phyloP scores from a whole-genome alignment of 2,113 vertebrate species.

The Microcebus ravelobensis region DNA sequence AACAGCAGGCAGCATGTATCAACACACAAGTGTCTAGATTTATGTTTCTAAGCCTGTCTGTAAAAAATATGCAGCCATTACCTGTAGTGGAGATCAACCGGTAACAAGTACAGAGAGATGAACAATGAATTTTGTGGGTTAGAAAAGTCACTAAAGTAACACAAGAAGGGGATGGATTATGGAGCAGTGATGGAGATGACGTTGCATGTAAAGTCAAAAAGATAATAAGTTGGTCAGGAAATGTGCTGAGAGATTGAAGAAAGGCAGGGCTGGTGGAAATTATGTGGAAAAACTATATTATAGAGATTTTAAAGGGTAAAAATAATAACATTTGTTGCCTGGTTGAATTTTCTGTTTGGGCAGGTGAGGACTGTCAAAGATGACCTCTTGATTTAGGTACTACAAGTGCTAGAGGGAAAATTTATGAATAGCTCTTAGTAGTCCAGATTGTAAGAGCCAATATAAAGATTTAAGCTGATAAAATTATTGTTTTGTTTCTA shows the following conservation, averaged over 20 bases:
- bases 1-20: neutral
- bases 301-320: neutral
- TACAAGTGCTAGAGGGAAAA: neutral
- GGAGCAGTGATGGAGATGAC: neutral
- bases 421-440: neutral
- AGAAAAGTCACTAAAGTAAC: neutral
- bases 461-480: neutral
- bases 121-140: neutral
- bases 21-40: neutral
- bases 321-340: neutral
- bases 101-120: neutral
- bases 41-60: neutral
- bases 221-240: neutral
- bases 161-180: neutral
- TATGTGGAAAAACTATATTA: neutral
- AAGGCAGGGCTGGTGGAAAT: neutral
- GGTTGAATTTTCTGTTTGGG: neutral
- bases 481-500: neutral
- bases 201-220: neutral
- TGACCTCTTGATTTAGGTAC: neutral
- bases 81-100: neutral
- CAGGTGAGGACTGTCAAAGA: neutral
- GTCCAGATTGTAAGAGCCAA: neutral
- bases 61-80: neutral
- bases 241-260: neutral